Base-by-base conservation (phyloP, 2,888 invertebrate genomes). In the Sclerodermus sp. region DNA sequence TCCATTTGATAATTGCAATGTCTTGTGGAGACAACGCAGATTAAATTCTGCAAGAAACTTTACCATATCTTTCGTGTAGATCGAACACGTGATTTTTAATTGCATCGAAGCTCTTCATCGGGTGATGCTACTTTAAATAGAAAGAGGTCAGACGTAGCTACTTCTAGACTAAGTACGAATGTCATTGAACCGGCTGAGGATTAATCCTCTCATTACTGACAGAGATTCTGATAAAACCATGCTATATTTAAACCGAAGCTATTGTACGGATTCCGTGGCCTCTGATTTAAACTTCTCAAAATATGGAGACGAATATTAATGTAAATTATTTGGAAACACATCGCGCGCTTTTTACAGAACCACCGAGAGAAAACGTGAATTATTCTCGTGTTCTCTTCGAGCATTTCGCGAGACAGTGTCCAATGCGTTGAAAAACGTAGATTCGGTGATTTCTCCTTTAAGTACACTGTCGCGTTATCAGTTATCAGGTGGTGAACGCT, bases 131-230 rank as follows among this genome's bases (percentile, higher is more conserved):
- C 55, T 60, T 60, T 62, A 63, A 60, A 62, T 63, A 62, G 60
- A 56, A 60, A 38, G 56, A 55, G 62, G 62, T 58, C 62, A 60
- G 62, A 62, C 62, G 52, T 41, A 54, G 52, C 54, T 62, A 62
- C 62, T 62, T 60, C 62, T 55, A 62, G 53, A 60, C 50, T 51
- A 60, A 62, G 55, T 54, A 45, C 52, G 45, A 48, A 51, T 63
- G 62, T 63, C 62, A 55, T 53, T 63, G 58, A 62, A 62, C 62
- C 44, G 51, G 51, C 56, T 49, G 49, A n/a, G 44, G 39, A 60
- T 62, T 63, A 53, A 47, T 57, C 43, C 52, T 45, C 49, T 29
- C 30, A 16, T 43, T 56, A 52, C 51, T 31, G 55, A 60, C 57
- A 49, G 51, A 45, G 41, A 47, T 57, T 53, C 47, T 55, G 49